Percentiles rank a stretch among this genome's conserved stretches.
phyloP scores from a whole-genome alignment of 2,888 invertebrate genomes.

The Meteorus colon region DNA sequence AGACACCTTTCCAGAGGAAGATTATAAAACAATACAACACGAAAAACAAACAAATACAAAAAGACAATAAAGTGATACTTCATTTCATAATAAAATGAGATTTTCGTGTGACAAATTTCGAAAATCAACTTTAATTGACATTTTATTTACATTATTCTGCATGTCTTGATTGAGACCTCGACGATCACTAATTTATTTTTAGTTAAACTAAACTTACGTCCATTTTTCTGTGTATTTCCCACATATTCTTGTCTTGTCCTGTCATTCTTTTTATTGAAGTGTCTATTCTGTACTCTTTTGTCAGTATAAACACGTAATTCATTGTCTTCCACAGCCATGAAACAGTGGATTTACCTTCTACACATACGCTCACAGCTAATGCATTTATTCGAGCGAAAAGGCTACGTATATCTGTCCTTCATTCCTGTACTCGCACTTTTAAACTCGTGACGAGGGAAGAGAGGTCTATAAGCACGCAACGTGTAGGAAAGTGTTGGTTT shows the following conservation, averaged over 20 bases:
- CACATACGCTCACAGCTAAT: constrained; percentile 14
- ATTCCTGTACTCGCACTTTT: constrained; percentile 5
- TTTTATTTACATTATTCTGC: background rate
- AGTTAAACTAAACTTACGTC: background rate
- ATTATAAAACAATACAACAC: too few species aligned
- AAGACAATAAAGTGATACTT: too few species aligned
- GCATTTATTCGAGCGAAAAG: constrained; percentile 27
- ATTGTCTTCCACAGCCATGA: constrained; percentile 24
- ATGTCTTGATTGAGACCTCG: background rate
- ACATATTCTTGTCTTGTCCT: constrained; percentile 12
- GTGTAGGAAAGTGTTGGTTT: constrained; percentile 12
- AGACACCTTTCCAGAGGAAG: too few species aligned
- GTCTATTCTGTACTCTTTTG: background rate
- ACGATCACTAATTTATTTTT: background rate
- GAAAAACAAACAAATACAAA: too few species aligned
- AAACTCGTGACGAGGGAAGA: constrained; percentile 8
- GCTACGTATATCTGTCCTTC: background rate
- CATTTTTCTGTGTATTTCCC: background rate
- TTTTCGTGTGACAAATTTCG: too few species aligned
- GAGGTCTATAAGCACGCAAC: background rate
- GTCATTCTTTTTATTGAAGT: background rate
- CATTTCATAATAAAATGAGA: too few species aligned
- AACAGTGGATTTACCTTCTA: constrained; percentile 24
- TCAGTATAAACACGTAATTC: constrained; percentile 28
- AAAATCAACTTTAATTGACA: too few species aligned